Conservation (phyloP, 53 echinoderm and acorn worm species). For the Stichopus horrens region DNA sequence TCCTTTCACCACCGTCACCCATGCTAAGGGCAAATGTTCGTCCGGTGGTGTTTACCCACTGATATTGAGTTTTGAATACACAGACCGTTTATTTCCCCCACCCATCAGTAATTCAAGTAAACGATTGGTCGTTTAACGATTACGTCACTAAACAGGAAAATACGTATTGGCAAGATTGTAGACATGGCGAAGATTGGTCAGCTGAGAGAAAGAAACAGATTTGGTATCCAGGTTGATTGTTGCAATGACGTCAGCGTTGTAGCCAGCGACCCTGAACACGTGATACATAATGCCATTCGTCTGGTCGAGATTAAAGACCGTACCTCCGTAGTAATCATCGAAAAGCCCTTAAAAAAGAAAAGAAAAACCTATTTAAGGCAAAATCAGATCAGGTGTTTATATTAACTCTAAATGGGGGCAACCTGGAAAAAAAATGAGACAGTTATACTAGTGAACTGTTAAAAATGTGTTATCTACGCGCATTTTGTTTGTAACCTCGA, state of each 20-base stretch:
- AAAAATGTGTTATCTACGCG: too few species aligned
- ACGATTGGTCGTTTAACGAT: background rate
- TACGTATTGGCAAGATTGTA: conserved; percentile 68
- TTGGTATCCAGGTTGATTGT: conserved; percentile 58
- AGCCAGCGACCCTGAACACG: conserved; percentile 69
- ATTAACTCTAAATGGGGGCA: too few species aligned
- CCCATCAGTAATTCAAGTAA: too few species aligned
- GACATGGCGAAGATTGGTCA: conserved; percentile 67
- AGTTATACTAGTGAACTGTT: too few species aligned
- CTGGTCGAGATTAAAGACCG: conserved; percentile 78
- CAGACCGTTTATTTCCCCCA: too few species aligned
- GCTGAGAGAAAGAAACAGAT: conserved; percentile 62
- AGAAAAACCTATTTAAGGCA: background rate
- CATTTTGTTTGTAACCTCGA: too few species aligned
- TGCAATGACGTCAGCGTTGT: conserved; percentile 75
- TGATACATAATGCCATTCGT: conserved; percentile 71
- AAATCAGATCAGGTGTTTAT: too few species aligned
- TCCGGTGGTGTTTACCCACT: too few species aligned
- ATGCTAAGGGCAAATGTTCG: too few species aligned
- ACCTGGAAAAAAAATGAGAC: too few species aligned
- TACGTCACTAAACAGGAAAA: conserved; percentile 16
- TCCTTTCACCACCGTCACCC: too few species aligned
- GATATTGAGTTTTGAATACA: too few species aligned
- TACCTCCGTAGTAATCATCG: conserved; percentile 72
- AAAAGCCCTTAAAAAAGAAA: conserved; percentile 60